Base-by-base conservation (phyloP, 2,113 vertebrate genomes). In the Butorides virescens region DNA sequence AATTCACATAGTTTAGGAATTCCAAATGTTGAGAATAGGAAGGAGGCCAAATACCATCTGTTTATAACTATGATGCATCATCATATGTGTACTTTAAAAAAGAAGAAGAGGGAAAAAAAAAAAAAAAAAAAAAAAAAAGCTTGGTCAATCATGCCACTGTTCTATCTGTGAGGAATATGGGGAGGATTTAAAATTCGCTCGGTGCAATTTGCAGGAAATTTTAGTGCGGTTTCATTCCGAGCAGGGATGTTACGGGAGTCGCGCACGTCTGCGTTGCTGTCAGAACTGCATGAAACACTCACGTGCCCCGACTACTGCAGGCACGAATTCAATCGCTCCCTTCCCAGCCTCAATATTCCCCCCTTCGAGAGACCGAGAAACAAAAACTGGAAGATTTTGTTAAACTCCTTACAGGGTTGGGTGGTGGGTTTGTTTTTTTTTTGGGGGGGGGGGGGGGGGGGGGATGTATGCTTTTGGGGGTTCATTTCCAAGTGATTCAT, bases 11-110 rank as follows among this genome's bases (percentile, higher is more conserved):
- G 98, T 98, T 98, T 98, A 98, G 98, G 98, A 98, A 98, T 98
- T 98, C 98, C 98, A 98, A 98, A 98, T 98, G 98, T 98, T 98
- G 98, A 98, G 98, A 98, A 98, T 98, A 98, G 98, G 98, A 98
- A 98, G 97, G 98, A 98, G 98, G 98, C 98, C 98, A 98, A 98
- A 98, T 98, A 98, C 98, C 98, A 98, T 98, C 98, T 98, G 98
- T 98, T 98, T 98, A 98, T 98, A 98, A 98, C 98, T 98, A 98
- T 97, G 98, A 98, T 98, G 98, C 98, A 98, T 98, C 97, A 96
- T 98, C 98, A 98, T 98, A 98, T 98, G 98, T 98, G 98, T 98
- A 98, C 98, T 98, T 98, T 98, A 97, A 98, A 98, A 98, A 98
- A 96, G 86, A 95, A 91, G 83, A 58, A 74, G 37, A 2, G 26